Evolutionary conservation across 2,113 vertebrate genomes (phyloP), one percentile per base, ranked within the genome.

Genomic region (Macquaria ambigua): DNA sequence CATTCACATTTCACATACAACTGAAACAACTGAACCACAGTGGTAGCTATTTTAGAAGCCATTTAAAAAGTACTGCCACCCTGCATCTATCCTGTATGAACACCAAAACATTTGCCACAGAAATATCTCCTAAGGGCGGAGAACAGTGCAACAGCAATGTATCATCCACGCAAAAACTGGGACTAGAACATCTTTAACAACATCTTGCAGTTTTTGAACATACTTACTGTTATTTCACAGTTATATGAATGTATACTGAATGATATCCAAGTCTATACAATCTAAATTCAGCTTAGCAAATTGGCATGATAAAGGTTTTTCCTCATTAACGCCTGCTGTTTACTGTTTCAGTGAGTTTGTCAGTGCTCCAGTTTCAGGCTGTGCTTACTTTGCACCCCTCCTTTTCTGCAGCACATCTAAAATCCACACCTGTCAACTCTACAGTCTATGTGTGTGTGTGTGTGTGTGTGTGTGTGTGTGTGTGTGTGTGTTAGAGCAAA

Each of bases 391-490:
- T 83, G 76, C 81, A 83, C 68, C 62, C 75, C 55, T 48, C 62
- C 31, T 73, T 78, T 82, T 56, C 68, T 78, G 84, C 69, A 77
- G 81, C 55, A 53, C 74, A 52, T 77, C 74, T 82, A 25, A 53
- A 82, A 77, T 77, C 71, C 83, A 86, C 58, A 82, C 58, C 69
- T 85, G 84, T 75, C 89, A 71, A 46, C 63, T 80, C 77, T 63
- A 71, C 59, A 74, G 37, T 55, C 50, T 77, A 53, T 67, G 20
- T 39, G 14, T 74, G 46, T 63, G 20, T 77, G 70, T 56, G 21
- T 58, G n/a, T 61, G 58, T 28, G 10, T n/a, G 34, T 63, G 21
- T 63, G 61, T 63, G 28, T 37, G 61, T 63, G 61, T 37, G 61
- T 63, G 37, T 41, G 18, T 64, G 62, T 66, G 50, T 20, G 50